Conservation (phyloP, 2,113 vertebrate genomes). For the Enhydra lutris region DNA sequence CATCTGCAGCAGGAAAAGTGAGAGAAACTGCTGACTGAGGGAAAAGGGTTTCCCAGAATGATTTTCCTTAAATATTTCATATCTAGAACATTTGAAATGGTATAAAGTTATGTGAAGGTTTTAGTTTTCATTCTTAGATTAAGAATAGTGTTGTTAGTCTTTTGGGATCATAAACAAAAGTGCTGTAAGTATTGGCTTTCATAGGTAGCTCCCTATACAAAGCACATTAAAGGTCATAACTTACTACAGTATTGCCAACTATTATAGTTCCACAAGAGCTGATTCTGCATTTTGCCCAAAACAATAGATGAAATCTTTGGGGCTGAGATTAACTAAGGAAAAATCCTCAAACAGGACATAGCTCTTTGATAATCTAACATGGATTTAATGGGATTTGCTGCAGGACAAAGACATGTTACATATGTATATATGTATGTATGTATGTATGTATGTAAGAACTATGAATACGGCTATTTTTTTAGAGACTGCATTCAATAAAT, state of each 20-base stretch:
- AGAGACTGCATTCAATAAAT: neutral
- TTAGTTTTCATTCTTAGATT: neutral
- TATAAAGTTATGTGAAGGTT: neutral
- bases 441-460: neutral
- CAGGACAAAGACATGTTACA: neutral
- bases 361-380: neutral
- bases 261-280: neutral
- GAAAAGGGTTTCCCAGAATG: neutral
- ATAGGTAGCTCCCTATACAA: neutral
- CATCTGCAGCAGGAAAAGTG: neutral
- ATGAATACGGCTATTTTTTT: neutral
- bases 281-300: neutral
- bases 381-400: neutral
- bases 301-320: neutral
- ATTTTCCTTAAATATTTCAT: conserved; percentile 24
- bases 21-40: neutral
- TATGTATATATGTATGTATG: neutral
- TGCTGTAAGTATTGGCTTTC: neutral
- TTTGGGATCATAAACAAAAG: neutral
- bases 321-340: neutral
- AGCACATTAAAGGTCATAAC: neutral
- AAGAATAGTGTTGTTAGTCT: neutral
- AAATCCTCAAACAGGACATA: neutral
- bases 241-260: neutral
- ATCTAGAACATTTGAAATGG: neutral